phyloP scores from a whole-genome alignment of 2,797 vertebrate species.

The Hoplostethus atlanticus region DNA sequence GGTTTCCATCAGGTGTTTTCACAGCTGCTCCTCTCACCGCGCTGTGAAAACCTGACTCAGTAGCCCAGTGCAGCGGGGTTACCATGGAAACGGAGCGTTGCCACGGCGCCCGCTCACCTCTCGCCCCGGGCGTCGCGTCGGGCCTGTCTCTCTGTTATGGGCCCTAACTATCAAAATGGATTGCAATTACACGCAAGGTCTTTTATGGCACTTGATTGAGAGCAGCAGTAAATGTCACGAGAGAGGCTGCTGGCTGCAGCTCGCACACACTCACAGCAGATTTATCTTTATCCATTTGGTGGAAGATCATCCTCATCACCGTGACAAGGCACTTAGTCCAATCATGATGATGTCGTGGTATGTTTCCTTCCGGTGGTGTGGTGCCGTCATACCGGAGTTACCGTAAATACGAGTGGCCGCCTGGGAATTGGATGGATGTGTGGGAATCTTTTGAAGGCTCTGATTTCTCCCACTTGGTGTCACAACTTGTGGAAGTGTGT shows the following conservation, averaged over 20 bases:
- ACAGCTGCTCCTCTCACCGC: neutral
- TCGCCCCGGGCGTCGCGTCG: neutral
- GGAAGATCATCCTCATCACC: conserved; percentile 29
- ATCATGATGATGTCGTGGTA: conserved; percentile 28
- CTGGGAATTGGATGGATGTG: too few species aligned
- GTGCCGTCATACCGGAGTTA: too few species aligned
- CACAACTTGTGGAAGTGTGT: too few species aligned
- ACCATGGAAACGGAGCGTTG: conserved; percentile 37
- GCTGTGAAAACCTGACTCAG: neutral
- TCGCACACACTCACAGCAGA: conserved; percentile 29
- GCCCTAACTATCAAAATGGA: conserved; percentile 22
- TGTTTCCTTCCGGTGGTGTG: neutral
- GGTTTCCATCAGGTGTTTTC: neutral
- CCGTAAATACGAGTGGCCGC: too few species aligned
- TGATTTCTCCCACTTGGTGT: too few species aligned
- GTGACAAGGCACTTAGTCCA: conserved; percentile 37
- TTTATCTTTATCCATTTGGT: conserved; percentile 34
- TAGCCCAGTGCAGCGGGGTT: neutral
- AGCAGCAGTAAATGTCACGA: conserved; percentile 38
- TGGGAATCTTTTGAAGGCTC: too few species aligned
- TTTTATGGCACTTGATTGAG: conserved; percentile 35
- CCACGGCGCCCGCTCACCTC: neutral
- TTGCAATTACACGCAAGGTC: conserved; percentile 24
- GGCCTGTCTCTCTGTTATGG: conserved; percentile 19
- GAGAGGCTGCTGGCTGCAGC: conserved; percentile 11